Percentiles rank a stretch among this genome's conserved stretches.
Evolutionary conservation across 2,888 invertebrate genomes (phyloP).

Genomic region (Lasioglossum morio): DNA sequence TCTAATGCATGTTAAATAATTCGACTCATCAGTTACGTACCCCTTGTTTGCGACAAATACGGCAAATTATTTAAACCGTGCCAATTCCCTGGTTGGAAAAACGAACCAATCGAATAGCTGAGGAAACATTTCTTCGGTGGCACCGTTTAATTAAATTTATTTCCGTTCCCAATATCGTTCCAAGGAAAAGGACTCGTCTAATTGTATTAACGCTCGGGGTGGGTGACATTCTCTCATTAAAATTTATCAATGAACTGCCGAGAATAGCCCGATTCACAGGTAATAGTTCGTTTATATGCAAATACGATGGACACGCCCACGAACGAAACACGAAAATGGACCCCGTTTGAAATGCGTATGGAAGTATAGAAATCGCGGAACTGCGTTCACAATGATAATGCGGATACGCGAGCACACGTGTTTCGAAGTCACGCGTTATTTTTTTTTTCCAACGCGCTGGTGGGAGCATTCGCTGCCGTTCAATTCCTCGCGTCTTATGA

Average conservation of each 20-base stretch:
- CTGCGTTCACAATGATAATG: conserved; percentile 57
- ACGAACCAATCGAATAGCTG: background rate
- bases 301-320: conserved; percentile 71
- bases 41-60: conserved; percentile 1
- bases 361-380: conserved; percentile 65
- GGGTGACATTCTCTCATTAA: conserved; percentile 61
- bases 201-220: conserved; percentile 50
- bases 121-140: background rate
- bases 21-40: background rate
- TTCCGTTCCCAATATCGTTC: background rate
- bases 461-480: background rate
- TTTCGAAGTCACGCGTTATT: background rate
- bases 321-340: conserved; percentile 57
- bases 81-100: conserved; percentile 12
- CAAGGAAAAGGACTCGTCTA: conserved; percentile 32
- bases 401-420: conserved; percentile 28
- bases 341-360: conserved; percentile 48
- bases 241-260: conserved; percentile 58
- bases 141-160: conserved; percentile 49
- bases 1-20: conserved; percentile 22
- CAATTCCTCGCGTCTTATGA: background rate
- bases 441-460: background rate
- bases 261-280: conserved; percentile 64
- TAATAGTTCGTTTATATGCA: conserved; percentile 81
- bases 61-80: conserved; percentile 22